phyloP scores from a whole-genome alignment of 1,140 invertebrate species.

The Bombus turneri region DNA sequence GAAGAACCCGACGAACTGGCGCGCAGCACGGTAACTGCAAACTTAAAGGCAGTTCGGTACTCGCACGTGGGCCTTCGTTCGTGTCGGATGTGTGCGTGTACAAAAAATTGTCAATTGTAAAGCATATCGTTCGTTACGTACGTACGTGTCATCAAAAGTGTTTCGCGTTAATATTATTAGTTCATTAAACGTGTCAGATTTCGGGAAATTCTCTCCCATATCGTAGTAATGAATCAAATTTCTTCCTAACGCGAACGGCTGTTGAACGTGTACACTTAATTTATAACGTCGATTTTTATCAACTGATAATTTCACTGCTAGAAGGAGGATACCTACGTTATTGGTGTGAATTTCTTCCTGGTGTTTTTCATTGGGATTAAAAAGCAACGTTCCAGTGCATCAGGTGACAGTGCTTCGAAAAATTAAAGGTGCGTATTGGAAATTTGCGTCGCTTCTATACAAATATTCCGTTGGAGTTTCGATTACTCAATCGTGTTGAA shows the following conservation, averaged over 20 bases:
- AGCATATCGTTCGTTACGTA: background rate
- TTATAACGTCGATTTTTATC: background rate
- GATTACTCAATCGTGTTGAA: background rate
- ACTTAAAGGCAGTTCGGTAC: conserved; percentile 71
- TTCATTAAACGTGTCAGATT: background rate
- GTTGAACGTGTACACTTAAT: conserved; percentile 29
- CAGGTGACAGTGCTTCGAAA: background rate
- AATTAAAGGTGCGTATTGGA: conserved; percentile 39
- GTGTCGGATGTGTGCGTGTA: conserved; percentile 66
- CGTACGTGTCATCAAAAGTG: conserved; percentile 29
- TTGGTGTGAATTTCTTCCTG: conserved; percentile 7
- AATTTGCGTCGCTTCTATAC: background rate
- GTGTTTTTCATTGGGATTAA: conserved; percentile 38
- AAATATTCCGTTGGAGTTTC: background rate
- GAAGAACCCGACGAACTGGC: conserved; percentile 59
- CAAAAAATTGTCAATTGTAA: conserved; percentile 16
- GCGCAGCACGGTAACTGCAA: conserved; percentile 68
- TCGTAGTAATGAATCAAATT: conserved; percentile 9
- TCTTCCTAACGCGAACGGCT: background rate
- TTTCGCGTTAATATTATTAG: background rate
- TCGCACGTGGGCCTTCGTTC: conserved; percentile 80
- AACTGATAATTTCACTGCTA: background rate
- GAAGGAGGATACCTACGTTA: background rate
- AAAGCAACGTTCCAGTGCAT: background rate
- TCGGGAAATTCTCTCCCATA: background rate